Percentiles rank a stretch among this genome's conserved stretches.
These are phyloP conservation scores for Pimpla rufipes DNA, from an alignment of 2,888 invertebrate species.

Conservation along the genomic window DNA sequence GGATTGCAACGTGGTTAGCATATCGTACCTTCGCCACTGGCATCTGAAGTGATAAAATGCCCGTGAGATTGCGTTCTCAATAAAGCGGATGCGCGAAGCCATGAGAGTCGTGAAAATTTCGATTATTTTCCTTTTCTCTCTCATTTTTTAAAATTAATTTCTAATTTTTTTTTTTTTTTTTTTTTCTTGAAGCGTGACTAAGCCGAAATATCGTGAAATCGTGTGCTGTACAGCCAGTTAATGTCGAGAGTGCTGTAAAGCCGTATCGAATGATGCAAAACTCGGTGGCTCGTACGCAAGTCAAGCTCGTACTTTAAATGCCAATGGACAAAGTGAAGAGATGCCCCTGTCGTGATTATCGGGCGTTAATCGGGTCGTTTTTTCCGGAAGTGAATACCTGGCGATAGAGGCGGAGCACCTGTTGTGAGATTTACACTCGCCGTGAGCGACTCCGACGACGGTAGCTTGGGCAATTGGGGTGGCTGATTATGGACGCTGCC, in stretches of 20 bases:
- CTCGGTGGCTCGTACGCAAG: conserved; percentile 12
- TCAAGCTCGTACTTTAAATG: conserved; percentile 68
- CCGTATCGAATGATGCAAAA: conserved; percentile 8
- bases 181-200: conserved; percentile 33
- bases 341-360: conserved; percentile 32
- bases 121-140: background rate
- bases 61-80: conserved; percentile 47
- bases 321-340: conserved; percentile 68
- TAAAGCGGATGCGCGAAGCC: conserved; percentile 58
- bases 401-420: conserved; percentile 79
- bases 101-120: conserved; percentile 46
- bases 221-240: conserved; percentile 33
- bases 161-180: conserved; percentile 15
- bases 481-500: conserved; percentile 79
- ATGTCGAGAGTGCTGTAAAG: conserved; percentile 36
- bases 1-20: conserved; percentile 26
- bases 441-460: conserved; percentile 83
- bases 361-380: conserved; percentile 18
- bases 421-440: conserved; percentile 80
- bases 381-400: conserved; percentile 76
- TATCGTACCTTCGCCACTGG: conserved; percentile 70
- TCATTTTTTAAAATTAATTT: too few relatives aligned
- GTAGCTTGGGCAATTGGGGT: conserved; percentile 82
- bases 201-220: conserved; percentile 53
- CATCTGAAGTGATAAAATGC: conserved; percentile 69